Evolutionary conservation across 1,140 invertebrate genomes (phyloP).

Genomic region (Ips nitidus): DNA sequence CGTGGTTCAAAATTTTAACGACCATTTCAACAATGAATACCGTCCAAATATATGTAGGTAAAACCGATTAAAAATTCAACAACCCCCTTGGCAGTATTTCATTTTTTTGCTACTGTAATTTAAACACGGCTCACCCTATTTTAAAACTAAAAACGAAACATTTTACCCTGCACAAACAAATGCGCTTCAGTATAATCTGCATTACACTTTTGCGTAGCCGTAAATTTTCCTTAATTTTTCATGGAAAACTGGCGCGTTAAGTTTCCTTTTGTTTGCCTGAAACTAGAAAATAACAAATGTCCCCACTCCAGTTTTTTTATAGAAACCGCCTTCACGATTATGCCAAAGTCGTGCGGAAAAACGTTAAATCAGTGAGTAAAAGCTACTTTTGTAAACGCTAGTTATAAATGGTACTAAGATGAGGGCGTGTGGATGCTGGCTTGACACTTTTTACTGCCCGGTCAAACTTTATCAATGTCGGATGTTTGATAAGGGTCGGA

Average conservation of each 20-base stretch:
- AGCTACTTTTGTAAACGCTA: neutral
- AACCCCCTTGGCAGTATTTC: neutral
- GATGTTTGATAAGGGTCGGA: constrained; percentile 9
- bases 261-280: neutral
- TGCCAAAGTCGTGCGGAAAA: neutral
- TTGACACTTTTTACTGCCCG: constrained; percentile 1
- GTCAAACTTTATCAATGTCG: constrained; percentile 11
- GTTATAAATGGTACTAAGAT: constrained; percentile 12
- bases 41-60: too few relatives aligned
- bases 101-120: neutral
- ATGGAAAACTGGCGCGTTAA: neutral
- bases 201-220: neutral
- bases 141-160: neutral
- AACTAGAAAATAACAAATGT: neutral
- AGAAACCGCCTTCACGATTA: too few relatives aligned
- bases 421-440: constrained; percentile 5
- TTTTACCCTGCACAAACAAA: neutral
- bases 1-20: too few relatives aligned
- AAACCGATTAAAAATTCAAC: neutral
- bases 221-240: neutral
- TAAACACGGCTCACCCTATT: neutral
- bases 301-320: neutral
- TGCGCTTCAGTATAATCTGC: neutral
- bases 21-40: too few relatives aligned
- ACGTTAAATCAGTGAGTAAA: neutral